Evolutionary conservation across 1,140 invertebrate species (phyloP).

Genomic region (Diprion similis): DNA sequence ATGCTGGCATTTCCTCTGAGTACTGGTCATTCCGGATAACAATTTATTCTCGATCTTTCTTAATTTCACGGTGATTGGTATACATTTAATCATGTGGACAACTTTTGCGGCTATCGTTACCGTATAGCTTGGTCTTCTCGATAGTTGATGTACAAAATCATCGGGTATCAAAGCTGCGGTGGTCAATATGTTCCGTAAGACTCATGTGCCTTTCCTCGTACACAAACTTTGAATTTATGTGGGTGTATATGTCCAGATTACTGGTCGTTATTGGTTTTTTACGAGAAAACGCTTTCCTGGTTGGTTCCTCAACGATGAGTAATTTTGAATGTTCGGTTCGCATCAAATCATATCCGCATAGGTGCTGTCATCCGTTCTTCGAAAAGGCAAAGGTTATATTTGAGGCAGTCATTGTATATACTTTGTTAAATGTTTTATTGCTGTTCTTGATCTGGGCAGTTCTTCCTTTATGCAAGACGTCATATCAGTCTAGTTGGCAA

Average conservation of each 20-base stretch:
- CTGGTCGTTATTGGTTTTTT: neutral
- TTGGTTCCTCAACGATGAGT: constrained; percentile 19
- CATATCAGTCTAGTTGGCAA: constrained; percentile 22
- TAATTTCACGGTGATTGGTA: constrained; percentile 18
- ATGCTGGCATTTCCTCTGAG: neutral
- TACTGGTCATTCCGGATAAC: constrained; percentile 27
- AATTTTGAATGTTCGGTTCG: constrained; percentile 36
- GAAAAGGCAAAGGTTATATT: constrained; percentile 26
- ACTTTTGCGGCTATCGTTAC: constrained; percentile 22
- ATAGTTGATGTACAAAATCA: constrained; percentile 21
- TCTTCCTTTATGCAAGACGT: constrained; percentile 16
- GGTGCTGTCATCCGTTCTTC: neutral
- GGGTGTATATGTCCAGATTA: constrained; percentile 21
- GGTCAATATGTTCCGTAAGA: constrained; percentile 10
- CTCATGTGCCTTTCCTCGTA: constrained; percentile 20
- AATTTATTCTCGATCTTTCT: constrained; percentile 8
- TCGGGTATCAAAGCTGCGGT: constrained; percentile 16
- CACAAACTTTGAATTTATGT: constrained; percentile 28
- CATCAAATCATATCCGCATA: constrained; percentile 24
- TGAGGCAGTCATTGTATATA: constrained; percentile 5
- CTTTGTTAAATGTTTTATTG: neutral
- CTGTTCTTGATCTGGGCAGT: constrained; percentile 1
- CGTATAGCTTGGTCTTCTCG: constrained; percentile 23
- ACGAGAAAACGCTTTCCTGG: neutral
- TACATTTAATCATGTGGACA: constrained; percentile 23